Conservation (phyloP, 1,140 invertebrate species). For the Coenobita brevimanus region DNA sequence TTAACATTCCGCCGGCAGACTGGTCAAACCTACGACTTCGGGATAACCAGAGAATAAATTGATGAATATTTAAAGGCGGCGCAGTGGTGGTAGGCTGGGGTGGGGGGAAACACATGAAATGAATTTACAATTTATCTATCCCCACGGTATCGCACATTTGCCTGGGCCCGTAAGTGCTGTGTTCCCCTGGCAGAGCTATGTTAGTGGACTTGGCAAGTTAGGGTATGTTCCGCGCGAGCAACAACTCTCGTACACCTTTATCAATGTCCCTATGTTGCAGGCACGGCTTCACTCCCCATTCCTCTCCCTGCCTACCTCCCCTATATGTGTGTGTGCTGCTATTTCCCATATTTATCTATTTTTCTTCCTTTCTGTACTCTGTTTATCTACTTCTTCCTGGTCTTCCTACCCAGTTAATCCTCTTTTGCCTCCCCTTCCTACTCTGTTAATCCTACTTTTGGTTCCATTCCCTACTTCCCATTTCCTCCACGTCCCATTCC, state of each 20-base stretch:
- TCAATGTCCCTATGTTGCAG: slow-evolving; percentile 57
- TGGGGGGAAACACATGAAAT: slow-evolving; percentile 57
- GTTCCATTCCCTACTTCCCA: no score
- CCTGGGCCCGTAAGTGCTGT: slow-evolving; percentile 57
- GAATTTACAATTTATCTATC: slow-evolving; percentile 67
- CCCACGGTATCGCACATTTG: slow-evolving; percentile 64
- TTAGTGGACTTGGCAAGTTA: slow-evolving; percentile 62
- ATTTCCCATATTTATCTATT: no score
- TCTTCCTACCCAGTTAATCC: no score
- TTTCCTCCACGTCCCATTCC: no score
- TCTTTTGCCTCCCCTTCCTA: no score
- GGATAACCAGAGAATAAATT: slow-evolving; percentile 66
- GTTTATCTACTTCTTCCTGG: no score
- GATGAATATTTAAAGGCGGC: slow-evolving; percentile 66
- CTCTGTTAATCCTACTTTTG: no score
- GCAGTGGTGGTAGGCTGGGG: slow-evolving; percentile 31
- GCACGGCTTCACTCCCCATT: slow-evolving; percentile 29
- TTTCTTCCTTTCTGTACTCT: no score
- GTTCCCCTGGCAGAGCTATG: slow-evolving; percentile 55
- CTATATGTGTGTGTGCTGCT: no score
- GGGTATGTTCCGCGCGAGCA: slow-evolving; percentile 53
- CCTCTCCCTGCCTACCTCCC: no score
- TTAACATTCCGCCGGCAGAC: slow-evolving; percentile 52
- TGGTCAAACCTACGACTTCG: slow-evolving; percentile 64
- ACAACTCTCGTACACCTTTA: slow-evolving; percentile 60